Base-by-base conservation (phyloP, 2,888 invertebrate genomes). In the Diarsia mendica region DNA sequence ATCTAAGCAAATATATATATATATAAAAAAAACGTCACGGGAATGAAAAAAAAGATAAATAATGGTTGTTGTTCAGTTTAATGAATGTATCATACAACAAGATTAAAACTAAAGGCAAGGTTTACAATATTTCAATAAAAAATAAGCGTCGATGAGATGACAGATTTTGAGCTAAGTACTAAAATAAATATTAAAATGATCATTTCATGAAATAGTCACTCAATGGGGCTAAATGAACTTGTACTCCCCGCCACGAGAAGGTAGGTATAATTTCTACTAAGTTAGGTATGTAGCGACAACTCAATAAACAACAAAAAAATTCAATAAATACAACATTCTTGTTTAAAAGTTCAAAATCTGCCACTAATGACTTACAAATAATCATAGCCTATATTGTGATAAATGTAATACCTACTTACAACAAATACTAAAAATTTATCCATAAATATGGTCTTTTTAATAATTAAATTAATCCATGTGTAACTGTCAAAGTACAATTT, bases 311-410 rank as follows among this genome's bases (percentile, higher is more conserved):
- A 39, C 39, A 39, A 39, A 39, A 8, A 39, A 39, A 8, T 39
- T 6, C 39, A 8, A 39, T 39, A 39, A 39, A 13, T 13, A 55
- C 55, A 11, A 23, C 11, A 53, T 6, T 23, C 13, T 15, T 58
- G 15, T 58, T 28, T 28, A 8, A 33, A 74, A 15, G 46, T 55
- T 48, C 44, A 67, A 76, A 81, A 79, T 61, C 61, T 73, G 68
- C 61, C 51, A 71, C 66, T 23, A 55, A 51, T 33, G 82, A 68
- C 28, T 65, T 82, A 79, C 33, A 70, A 18, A 63, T 69, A 75
- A 67, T 67, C 63, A 80, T 84, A 84, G 80, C 67, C 67, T 80
- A 75, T 11, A 70, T 75, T 84, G 82, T 82, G 82, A 82, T 82
- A 55, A 63, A 68, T 67, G 46, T 69, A 53, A 53, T 75, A n/a